Conservation (phyloP, 2,113 vertebrate species). For the Craseonycteris thonglongyai region DNA sequence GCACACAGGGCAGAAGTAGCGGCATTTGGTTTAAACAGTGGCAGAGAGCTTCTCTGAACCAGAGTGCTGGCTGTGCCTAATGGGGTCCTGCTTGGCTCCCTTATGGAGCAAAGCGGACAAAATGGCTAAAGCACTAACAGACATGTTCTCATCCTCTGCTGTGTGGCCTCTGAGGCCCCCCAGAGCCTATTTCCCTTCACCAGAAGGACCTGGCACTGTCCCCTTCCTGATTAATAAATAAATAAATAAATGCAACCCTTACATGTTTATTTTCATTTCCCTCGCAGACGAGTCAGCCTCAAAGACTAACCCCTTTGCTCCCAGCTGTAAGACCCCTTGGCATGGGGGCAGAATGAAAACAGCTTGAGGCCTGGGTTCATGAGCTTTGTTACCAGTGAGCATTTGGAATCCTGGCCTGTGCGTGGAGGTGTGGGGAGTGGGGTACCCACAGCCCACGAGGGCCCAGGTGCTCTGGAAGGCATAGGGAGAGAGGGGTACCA, state of each 20-base stretch:
- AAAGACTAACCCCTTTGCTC: slow-evolving; percentile 36
- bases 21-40: slow-evolving; percentile 17
- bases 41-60: neutral
- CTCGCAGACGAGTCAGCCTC: slow-evolving; percentile 47
- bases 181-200: neutral
- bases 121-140: slow-evolving; percentile 44
- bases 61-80: neutral
- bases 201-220: neutral
- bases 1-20: neutral
- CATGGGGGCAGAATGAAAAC: neutral
- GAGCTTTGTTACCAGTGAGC: slow-evolving; percentile 17
- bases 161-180: neutral
- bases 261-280: slow-evolving; percentile 66
- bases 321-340: neutral
- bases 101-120: slow-evolving; percentile 40
- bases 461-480: slow-evolving; percentile 55
- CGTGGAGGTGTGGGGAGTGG: slow-evolving; percentile 11
- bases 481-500: neutral
- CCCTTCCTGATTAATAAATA: slow-evolving; percentile 74
- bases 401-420: slow-evolving; percentile 36
- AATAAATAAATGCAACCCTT: slow-evolving; percentile 77
- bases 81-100: slow-evolving; percentile 52
- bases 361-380: slow-evolving; percentile 58
- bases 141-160: neutral
- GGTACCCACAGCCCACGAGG: slow-evolving; percentile 46